Percentiles rank a stretch among this genome's conserved stretches.
phyloP scores from a whole-genome alignment of 2,888 invertebrate genomes.

The Pachycephus smyrnensis region DNA sequence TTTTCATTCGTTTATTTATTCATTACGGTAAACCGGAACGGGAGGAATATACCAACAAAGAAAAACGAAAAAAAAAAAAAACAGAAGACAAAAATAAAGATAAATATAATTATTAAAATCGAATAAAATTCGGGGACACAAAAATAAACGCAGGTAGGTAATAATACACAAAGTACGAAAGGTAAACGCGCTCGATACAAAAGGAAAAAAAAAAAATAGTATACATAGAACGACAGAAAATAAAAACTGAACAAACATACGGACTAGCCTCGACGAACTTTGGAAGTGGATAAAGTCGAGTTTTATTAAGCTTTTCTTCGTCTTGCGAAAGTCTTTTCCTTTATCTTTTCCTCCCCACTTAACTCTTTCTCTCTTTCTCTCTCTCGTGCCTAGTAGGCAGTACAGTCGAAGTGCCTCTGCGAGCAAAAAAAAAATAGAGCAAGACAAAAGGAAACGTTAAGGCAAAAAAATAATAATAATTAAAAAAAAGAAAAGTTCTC shows the following conservation, averaged over 20 bases:
- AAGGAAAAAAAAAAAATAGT: neutral
- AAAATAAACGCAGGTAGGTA: neutral
- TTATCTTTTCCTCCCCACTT: neutral
- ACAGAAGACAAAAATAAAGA: constrained; percentile 3
- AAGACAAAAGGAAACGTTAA: neutral
- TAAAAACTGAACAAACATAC: constrained; percentile 25
- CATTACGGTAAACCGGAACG: neutral
- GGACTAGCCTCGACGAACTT: constrained; percentile 63
- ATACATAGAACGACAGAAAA: neutral
- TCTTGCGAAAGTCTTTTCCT: neutral
- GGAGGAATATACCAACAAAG: constrained; percentile 6
- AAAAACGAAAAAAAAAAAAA: constrained; percentile 15
- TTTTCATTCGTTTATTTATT: neutral
- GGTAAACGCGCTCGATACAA: neutral
- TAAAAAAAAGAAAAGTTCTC: neutral
- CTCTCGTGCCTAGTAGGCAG: neutral
- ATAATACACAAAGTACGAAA: neutral
- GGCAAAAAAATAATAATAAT: neutral
- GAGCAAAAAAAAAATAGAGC: neutral
- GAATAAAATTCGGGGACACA: neutral
- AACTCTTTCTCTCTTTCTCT: neutral
- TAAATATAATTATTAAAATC: constrained; percentile 6
- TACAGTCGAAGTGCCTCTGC: neutral
- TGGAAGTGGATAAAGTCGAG: constrained; percentile 36
- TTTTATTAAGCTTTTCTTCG: neutral